These are phyloP conservation scores for Parus major DNA, from an alignment of 2,113 vertebrate species.

Conservation along the genomic window DNA sequence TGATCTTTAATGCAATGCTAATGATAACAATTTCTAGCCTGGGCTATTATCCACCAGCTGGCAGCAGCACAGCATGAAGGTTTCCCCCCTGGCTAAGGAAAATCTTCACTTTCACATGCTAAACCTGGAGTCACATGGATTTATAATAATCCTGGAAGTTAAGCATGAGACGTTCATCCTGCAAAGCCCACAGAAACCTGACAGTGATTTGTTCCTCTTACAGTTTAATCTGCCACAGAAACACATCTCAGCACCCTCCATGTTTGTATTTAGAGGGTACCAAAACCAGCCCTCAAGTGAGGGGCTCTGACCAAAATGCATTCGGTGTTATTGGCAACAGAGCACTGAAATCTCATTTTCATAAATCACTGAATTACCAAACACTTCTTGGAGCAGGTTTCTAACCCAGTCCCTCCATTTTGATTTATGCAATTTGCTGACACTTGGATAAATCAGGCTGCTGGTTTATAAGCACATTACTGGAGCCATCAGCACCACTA, in stretches of 20 bases:
- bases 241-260: not conserved
- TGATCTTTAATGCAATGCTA: not conserved
- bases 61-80: not conserved
- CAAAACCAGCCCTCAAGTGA: not conserved
- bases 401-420: not conserved
- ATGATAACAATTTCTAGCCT: not conserved
- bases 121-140: not conserved
- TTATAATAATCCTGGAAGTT: not conserved
- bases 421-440: not conserved
- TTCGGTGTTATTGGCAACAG: not conserved
- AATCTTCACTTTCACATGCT: not conserved
- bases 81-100: not conserved
- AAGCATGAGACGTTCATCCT: not conserved
- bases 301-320: not conserved
- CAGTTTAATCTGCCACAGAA: not conserved
- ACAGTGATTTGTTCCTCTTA: not conserved
- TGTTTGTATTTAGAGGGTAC: not conserved
- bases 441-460: not conserved
- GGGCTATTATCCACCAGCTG: slow-evolving; percentile 10
- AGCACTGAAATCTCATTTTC: not conserved
- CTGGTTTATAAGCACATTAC: accelerated
- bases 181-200: not conserved
- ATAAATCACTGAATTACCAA: not conserved
- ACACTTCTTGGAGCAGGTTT: not conserved
- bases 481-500: not conserved